Evolutionary conservation across 2,113 vertebrate genomes (phyloP).

Genomic region (Xiphorhynchus elegans): DNA sequence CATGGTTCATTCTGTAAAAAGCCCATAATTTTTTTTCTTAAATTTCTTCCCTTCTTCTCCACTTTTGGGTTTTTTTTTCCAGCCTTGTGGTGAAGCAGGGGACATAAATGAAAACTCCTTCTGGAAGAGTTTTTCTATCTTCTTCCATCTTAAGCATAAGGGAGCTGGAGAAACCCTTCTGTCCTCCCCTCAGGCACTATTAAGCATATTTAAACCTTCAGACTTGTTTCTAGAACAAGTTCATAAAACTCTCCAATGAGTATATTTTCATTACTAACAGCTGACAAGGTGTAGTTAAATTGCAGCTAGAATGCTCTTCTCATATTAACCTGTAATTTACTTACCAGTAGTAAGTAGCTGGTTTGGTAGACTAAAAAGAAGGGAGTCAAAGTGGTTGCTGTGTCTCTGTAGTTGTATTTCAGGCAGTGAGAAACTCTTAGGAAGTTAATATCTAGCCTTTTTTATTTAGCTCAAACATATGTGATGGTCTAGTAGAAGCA

Average conservation of each 20-base stretch:
- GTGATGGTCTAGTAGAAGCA: background rate
- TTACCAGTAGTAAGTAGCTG: background rate
- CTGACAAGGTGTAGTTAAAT: background rate
- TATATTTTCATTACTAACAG: background rate
- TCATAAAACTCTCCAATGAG: background rate
- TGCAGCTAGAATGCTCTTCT: background rate
- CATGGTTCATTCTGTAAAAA: background rate
- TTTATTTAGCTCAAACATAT: background rate
- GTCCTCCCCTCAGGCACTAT: background rate
- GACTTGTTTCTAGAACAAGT: background rate
- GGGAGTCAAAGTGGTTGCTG: background rate
- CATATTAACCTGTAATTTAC: background rate
- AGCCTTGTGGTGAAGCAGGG: background rate
- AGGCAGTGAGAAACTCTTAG: background rate
- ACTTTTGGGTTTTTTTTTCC: background rate
- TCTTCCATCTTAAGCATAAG: background rate
- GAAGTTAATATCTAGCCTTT: background rate
- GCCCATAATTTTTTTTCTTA: background rate
- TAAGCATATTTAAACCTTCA: background rate
- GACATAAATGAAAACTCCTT: background rate
- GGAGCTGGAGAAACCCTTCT: background rate
- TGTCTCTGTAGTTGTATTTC: background rate
- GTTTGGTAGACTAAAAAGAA: background rate
- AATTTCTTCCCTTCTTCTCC: background rate
- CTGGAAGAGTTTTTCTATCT: background rate